Conservation (phyloP, 2,888 invertebrate genomes). For the Hetaerina titia region DNA sequence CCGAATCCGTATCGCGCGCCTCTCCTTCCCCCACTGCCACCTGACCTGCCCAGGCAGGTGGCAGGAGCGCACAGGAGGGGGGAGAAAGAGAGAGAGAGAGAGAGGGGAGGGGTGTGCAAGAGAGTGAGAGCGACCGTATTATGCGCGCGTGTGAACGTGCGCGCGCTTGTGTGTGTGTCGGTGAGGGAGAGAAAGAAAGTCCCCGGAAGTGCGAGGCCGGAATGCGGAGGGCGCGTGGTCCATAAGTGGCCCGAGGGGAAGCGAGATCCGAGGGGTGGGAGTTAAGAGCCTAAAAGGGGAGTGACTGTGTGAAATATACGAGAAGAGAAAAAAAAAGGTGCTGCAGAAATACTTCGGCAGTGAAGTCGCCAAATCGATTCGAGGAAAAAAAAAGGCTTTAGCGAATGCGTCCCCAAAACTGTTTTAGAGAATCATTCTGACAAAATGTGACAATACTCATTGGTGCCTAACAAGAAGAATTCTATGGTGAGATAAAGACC, state of each 20-base stretch:
- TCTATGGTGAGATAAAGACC: too few species aligned
- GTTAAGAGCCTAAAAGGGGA: background rate
- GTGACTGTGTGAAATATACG: background rate
- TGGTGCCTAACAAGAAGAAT: too few species aligned
- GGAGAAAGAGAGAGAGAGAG: slow-evolving; percentile 4
- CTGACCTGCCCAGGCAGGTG: background rate
- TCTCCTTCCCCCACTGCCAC: background rate
- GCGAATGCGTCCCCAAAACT: too few species aligned
- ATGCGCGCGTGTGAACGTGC: too few species aligned
- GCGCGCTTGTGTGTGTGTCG: background rate
- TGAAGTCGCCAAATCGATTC: too few species aligned
- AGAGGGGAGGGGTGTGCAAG: background rate
- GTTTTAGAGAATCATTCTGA: too few species aligned
- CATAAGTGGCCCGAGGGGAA: slow-evolving; percentile 30
- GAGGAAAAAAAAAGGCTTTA: too few species aligned
- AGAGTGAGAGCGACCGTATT: slow-evolving; percentile 24
- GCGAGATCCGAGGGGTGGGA: background rate
- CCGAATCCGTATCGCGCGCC: too few species aligned
- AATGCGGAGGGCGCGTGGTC: slow-evolving; percentile 52
- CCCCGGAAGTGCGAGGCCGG: slow-evolving; percentile 55
- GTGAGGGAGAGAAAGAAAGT: background rate
- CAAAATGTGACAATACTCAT: too few species aligned
- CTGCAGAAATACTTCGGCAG: too few species aligned
- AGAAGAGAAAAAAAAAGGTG: background rate
- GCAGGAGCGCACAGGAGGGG: too few species aligned